Conservation (phyloP, 2,888 invertebrate species). For the Teinopalpus imperialis region DNA sequence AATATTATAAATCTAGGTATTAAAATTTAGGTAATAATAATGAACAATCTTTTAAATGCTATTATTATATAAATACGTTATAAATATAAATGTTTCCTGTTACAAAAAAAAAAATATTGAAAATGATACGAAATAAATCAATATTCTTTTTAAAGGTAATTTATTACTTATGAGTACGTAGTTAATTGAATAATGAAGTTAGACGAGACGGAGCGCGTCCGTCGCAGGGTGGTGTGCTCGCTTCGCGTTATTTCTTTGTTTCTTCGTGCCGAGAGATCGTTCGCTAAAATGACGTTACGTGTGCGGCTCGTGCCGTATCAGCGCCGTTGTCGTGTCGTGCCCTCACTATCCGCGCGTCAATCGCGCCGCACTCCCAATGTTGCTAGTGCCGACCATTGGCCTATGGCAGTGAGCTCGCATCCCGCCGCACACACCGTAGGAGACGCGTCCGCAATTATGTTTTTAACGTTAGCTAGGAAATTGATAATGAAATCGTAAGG, state of each 20-base stretch:
- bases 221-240: constrained; percentile 67
- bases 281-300: constrained; percentile 58
- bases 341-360: neutral
- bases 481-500: constrained; percentile 81
- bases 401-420: constrained; percentile 31
- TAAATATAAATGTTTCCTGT: constrained; percentile 83
- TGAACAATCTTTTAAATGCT: constrained; percentile 83
- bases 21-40: constrained; percentile 83
- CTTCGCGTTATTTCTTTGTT: constrained; percentile 66
- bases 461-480: constrained; percentile 82
- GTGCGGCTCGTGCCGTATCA: constrained; percentile 30
- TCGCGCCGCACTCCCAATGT: neutral
- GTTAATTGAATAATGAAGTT: constrained; percentile 80
- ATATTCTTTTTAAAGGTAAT: constrained; percentile 81
- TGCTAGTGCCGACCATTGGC: constrained; percentile 16
- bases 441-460: constrained; percentile 76
- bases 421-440: constrained; percentile 52
- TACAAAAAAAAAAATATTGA: constrained; percentile 81
- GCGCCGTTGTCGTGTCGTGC: constrained; percentile 15
- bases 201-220: constrained; percentile 71
- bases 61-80: constrained; percentile 83
- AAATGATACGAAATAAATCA: constrained; percentile 81
- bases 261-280: constrained; percentile 68
- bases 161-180: constrained; percentile 81
- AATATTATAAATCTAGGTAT: constrained; percentile 80